Evolutionary conservation across 2,888 invertebrate genomes (phyloP).

Genomic region (Acheta domesticus): DNA sequence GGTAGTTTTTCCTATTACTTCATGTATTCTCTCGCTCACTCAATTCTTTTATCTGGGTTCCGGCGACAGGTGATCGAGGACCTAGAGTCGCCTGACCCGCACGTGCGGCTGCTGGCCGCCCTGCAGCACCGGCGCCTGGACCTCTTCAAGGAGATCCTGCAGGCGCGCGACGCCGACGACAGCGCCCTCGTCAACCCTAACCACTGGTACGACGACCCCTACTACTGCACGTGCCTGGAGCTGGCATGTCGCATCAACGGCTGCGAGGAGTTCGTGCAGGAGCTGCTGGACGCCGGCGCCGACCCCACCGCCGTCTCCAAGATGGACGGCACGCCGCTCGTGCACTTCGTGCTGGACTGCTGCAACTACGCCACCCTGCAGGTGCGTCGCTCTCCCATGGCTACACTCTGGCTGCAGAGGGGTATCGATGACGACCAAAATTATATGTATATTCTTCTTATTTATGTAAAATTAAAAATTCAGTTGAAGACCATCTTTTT

Average conservation of each 20-base stretch:
- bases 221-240: conserved; percentile 60
- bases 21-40: no score
- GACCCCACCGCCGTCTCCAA: conserved; percentile 29
- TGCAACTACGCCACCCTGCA: conserved; percentile 12
- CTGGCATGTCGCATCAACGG: conserved; percentile 54
- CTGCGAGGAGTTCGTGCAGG: conserved; percentile 52
- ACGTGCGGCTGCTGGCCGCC: conserved; percentile 53
- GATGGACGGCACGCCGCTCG: not conserved
- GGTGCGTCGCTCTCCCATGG: not conserved
- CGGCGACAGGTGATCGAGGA: not conserved
- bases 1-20: no score
- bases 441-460: no score
- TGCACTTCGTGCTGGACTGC: not conserved
- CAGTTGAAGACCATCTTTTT: no score
- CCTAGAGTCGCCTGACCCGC: conserved; percentile 29
- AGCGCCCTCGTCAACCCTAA: conserved; percentile 49
- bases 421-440: no score
- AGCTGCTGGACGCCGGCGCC: conserved; percentile 27
- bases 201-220: conserved; percentile 55
- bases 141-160: conserved; percentile 49
- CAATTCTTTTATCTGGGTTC: no score
- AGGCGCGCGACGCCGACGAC: not conserved
- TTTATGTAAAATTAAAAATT: no score
- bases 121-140: conserved; percentile 54
- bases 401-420: no score